A percentile compares a stretch with the other conserved stretches of the same genome.
phyloP scores from a whole-genome alignment of 2,888 invertebrate genomes.

The Trisateles emortualis region DNA sequence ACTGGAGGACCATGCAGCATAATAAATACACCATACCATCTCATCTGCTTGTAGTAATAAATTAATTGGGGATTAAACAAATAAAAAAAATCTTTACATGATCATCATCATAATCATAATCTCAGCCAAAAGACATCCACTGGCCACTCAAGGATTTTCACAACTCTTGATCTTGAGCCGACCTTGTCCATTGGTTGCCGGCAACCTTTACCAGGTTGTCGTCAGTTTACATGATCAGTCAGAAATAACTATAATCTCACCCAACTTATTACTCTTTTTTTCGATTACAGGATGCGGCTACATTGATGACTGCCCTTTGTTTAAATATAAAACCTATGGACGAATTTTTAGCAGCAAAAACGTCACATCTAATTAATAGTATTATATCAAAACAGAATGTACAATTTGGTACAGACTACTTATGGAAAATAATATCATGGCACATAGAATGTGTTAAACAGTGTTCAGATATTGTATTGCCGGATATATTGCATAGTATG shows the following conservation, averaged over 20 bases:
- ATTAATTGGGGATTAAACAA: too few species aligned
- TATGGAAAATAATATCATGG: conserved; percentile 75
- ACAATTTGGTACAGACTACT: conserved; percentile 62
- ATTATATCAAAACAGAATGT: conserved; percentile 86
- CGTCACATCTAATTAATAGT: conserved; percentile 85
- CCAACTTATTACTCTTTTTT: background rate
- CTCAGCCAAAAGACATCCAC: too few species aligned
- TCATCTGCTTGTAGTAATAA: too few species aligned
- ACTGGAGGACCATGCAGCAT: too few species aligned
- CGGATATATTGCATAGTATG: conserved; percentile 77
- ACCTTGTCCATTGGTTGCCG: too few species aligned
- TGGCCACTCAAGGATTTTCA: too few species aligned
- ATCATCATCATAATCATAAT: too few species aligned
- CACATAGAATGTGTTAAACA: conserved; percentile 73
- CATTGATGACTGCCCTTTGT: conserved; percentile 68
- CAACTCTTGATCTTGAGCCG: too few species aligned
- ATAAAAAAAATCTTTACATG: too few species aligned
- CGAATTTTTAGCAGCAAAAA: conserved; percentile 85
- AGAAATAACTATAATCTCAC: background rate
- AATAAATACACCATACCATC: too few species aligned
- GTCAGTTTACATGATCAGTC: background rate
- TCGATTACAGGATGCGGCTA: conserved; percentile 70
- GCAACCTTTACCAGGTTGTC: background rate
- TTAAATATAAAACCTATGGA: conserved; percentile 78
- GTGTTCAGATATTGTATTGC: conserved; percentile 73